A percentile compares a stretch with the other conserved stretches of the same genome.
These are phyloP conservation scores for Metopia argyrocephala DNA, from an alignment of 2,888 invertebrate species.

Conservation along the genomic window DNA sequence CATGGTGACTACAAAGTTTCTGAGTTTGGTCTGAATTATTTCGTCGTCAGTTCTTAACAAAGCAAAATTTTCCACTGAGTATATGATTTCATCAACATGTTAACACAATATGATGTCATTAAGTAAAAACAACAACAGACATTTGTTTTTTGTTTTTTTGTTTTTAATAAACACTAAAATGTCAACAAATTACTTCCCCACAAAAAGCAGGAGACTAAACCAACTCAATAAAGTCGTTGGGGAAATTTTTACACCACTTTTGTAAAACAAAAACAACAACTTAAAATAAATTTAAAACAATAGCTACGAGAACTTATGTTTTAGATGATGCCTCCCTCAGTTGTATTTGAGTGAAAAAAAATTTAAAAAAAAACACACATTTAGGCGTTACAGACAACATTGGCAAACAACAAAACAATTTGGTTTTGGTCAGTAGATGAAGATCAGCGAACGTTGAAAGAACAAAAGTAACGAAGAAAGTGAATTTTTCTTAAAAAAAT, in stretches of 20 bases:
- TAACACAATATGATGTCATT: constrained; percentile 1
- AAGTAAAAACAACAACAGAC: constrained; percentile 2
- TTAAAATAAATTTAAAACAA: not conserved
- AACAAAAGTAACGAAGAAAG: constrained; percentile 15
- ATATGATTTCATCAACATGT: not conserved
- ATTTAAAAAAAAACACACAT: not conserved
- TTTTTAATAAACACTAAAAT: not conserved
- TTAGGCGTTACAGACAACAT: no score
- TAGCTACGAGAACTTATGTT: constrained; percentile 7
- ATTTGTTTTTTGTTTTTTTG: not conserved
- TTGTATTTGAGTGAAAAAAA: not conserved
- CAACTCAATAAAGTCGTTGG: not conserved
- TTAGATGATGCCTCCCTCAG: not conserved
- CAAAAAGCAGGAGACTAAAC: not conserved
- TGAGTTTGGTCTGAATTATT: no score
- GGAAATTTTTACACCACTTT: constrained; percentile 1
- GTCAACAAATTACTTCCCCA: not conserved
- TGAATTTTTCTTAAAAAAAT: constrained; percentile 21
- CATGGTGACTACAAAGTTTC: no score
- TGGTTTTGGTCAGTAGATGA: constrained; percentile 43
- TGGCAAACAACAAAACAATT: constrained; percentile 34
- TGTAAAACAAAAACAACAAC: no score
- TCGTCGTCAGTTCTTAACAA: not conserved
- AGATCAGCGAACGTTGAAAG: constrained; percentile 43
- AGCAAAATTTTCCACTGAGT: constrained; percentile 11